A percentile compares a stretch with the other conserved stretches of the same genome.
Evolutionary conservation across 2,888 invertebrate species (phyloP).

Genomic region (Lithophane socia): DNA sequence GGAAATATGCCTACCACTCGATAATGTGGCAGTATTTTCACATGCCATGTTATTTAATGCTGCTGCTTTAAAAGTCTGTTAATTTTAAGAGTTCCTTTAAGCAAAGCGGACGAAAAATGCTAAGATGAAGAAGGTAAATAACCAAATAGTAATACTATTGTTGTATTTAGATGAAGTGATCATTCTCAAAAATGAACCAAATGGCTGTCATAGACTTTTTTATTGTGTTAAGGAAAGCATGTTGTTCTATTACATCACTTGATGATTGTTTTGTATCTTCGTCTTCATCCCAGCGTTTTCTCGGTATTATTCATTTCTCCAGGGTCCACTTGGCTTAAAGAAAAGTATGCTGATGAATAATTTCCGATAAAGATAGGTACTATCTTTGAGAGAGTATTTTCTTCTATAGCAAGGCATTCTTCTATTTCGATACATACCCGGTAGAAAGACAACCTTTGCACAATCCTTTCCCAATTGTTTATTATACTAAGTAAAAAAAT

Average conservation of each 20-base stretch:
- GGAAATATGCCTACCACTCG: neutral
- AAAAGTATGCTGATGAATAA: conserved; percentile 9
- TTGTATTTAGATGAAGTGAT: neutral
- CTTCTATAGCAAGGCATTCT: neutral
- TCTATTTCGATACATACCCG: neutral
- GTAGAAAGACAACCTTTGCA: too few species aligned
- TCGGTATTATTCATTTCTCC: conserved; percentile 5
- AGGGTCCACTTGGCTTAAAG: conserved; percentile 61
- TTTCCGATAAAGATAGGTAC: neutral
- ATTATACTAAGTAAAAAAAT: too few species aligned
- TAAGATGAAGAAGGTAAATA: conserved; percentile 51
- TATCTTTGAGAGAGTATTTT: neutral
- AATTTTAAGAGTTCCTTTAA: conserved; percentile 46
- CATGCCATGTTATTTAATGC: neutral
- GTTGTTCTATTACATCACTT: neutral
- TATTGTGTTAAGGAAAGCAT: neutral
- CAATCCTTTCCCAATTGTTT: too few species aligned
- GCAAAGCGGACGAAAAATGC: conserved; percentile 55
- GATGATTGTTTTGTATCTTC: conserved; percentile 20
- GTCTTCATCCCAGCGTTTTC: conserved; percentile 58
- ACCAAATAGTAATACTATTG: neutral
- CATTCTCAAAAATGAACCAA: conserved; percentile 1
- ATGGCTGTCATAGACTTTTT: neutral
- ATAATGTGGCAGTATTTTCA: conserved; percentile 16
- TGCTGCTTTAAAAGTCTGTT: neutral